Evolutionary conservation across 1,140 invertebrate genomes (phyloP).

Genomic region (Scaptomyza montana): DNA sequence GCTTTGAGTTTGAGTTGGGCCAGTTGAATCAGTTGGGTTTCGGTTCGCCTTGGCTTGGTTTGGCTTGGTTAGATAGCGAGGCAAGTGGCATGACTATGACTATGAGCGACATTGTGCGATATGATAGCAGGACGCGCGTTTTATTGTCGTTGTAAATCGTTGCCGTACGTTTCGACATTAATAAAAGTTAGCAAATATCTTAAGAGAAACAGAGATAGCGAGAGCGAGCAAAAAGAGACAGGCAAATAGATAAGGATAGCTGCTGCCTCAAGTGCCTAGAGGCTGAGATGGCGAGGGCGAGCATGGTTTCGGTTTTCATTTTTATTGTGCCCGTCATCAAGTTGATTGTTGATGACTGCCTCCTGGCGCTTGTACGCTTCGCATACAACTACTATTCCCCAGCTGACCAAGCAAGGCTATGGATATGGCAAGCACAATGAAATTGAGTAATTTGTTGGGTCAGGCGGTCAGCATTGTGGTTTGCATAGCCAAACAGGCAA

Average conservation of each 20-base stretch:
- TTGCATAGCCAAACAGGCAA: constrained; percentile 77
- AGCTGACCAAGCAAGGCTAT: constrained; percentile 39
- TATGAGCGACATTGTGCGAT: constrained; percentile 79
- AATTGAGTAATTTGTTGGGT: constrained; percentile 82
- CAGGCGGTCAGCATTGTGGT: constrained; percentile 78
- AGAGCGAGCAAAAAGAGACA: constrained; percentile 19
- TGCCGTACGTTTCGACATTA: constrained; percentile 82
- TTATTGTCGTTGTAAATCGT: constrained; percentile 83
- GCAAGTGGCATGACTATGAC: constrained; percentile 75
- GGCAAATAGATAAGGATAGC: constrained; percentile 21
- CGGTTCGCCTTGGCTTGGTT: constrained; percentile 37
- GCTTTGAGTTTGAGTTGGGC: constrained; percentile 11
- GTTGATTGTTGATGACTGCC: constrained; percentile 81
- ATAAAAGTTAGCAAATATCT: constrained; percentile 83
- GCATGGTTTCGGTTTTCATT: constrained; percentile 75
- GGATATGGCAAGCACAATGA: constrained; percentile 74
- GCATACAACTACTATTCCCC: constrained; percentile 9
- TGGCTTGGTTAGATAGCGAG: constrained; percentile 66
- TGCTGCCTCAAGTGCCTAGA: constrained; percentile 33
- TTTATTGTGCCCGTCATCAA: constrained; percentile 82
- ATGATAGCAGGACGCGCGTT: constrained; percentile 76
- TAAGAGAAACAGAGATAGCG: constrained; percentile 58
- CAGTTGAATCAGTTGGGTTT: constrained; percentile 4
- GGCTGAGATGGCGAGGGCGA: neutral
- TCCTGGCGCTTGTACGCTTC: constrained; percentile 45